Conservation (phyloP, 1,140 invertebrate genomes). For the Drosophila sulfurigaster region DNA sequence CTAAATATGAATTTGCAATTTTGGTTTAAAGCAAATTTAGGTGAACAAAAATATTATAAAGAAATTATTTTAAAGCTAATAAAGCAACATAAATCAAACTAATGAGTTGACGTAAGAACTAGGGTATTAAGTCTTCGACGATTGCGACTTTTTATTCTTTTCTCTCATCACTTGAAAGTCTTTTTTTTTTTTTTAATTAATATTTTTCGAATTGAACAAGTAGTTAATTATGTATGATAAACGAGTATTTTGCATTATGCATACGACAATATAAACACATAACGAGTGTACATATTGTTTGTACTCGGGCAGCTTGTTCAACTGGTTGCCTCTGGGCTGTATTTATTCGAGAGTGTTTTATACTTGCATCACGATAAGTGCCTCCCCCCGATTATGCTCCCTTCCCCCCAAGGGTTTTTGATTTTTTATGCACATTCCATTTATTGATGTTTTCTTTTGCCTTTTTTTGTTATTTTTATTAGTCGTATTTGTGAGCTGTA, state of each 20-base stretch:
- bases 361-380: slow-evolving; percentile 10
- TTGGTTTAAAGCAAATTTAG: neutral
- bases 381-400: neutral
- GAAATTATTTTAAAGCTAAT: neutral
- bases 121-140: neutral
- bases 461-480: slow-evolving; percentile 52
- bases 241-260: slow-evolving; percentile 24
- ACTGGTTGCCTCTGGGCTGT: slow-evolving; percentile 33
- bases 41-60: no score
- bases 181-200: slow-evolving; percentile 13
- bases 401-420: slow-evolving; percentile 17
- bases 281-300: slow-evolving; percentile 7
- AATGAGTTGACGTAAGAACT: neutral
- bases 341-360: slow-evolving; percentile 20
- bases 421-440: slow-evolving; percentile 45
- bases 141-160: neutral
- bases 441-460: slow-evolving; percentile 33
- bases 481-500: slow-evolving; percentile 67
- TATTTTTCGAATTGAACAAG: slow-evolving; percentile 19
- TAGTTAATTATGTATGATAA: slow-evolving; percentile 36
- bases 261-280: slow-evolving; percentile 3
- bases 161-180: neutral
- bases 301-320: slow-evolving; percentile 21
- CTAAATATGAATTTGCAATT: neutral
- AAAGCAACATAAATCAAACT: neutral